Base-by-base conservation (phyloP, 2,113 vertebrate species). In the Hypocryptadius cinnamomeus region DNA sequence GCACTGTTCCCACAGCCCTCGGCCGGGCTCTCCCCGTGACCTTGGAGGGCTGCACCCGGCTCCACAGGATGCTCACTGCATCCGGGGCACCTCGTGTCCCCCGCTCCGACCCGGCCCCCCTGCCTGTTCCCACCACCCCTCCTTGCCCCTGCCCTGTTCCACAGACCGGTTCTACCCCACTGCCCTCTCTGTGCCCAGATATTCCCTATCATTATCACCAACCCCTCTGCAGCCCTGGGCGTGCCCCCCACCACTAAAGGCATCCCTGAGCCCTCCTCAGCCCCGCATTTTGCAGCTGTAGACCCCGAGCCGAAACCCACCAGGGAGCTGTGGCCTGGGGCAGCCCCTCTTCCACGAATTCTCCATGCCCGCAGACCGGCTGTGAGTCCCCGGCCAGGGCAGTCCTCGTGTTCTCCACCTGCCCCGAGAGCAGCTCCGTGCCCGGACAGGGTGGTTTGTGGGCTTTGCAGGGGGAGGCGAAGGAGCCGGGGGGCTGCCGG, bases 81-180 rank as follows among this genome's bases (percentile, higher is more conserved):
- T 3, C 68, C 1, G 0, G 23, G 24, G 5, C 4, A 3, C 64
- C 25, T 47, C 2, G 0, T 21, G 37, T 31, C 6, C 5, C 37
- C 33, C 4, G 1, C 5, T 59, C 35, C 51, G 71, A n/a, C 44
- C n/a, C 7, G 3, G 30, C 20, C n/a, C n/a, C 13, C 25, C 45
- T 50, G 30, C 21, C 21, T 6, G 3, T 12, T 66, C 37, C 63
- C 79, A 79, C 7, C 40, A 20, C 24, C 40, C 24, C 9, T 56
- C 27, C 30, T 44, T 14, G 10, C 15, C 30, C 23, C 59, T 42
- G 13, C 23, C 19, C 27, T 40, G 17, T 25, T 45, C 27, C 64
- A 12, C 5, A 6, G 21, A 23, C 9, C 1, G 0, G 23, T 21
- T 44, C n/a, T 59, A 27, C 23, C 24, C 56, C 82, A 2, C 14